Conservation (phyloP, 2,888 invertebrate species). For the Rotaria sp. region DNA sequence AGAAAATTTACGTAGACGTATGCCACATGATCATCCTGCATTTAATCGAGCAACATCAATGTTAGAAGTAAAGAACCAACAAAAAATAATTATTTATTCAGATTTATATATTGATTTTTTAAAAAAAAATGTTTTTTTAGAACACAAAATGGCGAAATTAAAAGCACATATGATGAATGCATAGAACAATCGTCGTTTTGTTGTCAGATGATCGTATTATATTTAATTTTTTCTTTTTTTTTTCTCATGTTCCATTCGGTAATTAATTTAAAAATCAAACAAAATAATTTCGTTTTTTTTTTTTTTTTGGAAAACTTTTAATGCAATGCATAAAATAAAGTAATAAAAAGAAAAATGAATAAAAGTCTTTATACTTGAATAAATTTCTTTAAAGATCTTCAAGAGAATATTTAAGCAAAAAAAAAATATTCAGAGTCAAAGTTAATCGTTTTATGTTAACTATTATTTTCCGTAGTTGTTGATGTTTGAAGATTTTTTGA, state of each 20-base stretch:
- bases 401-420: no score
- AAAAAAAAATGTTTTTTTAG: background rate
- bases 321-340: background rate
- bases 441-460: background rate
- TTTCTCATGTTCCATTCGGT: background rate
- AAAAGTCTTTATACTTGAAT: no score
- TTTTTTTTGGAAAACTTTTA: background rate
- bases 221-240: background rate
- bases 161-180: background rate
- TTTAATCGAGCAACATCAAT: background rate
- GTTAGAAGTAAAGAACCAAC: background rate
- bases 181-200: background rate
- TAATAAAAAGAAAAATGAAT: background rate
- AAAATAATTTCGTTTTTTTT: background rate
- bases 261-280: background rate
- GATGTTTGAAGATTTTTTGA: background rate
- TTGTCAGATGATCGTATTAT: background rate
- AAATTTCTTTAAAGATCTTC: no score
- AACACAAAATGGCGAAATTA: constrained; percentile 2
- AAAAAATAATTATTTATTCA: background rate
- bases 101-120: background rate
- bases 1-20: constrained; percentile 17
- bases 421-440: background rate
- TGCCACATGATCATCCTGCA: background rate
- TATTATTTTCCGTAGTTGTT: background rate